A percentile compares a stretch with the other conserved stretches of the same genome.
Conservation (phyloP, 2,888 invertebrate genomes). For the Ormia ochracea region DNA sequence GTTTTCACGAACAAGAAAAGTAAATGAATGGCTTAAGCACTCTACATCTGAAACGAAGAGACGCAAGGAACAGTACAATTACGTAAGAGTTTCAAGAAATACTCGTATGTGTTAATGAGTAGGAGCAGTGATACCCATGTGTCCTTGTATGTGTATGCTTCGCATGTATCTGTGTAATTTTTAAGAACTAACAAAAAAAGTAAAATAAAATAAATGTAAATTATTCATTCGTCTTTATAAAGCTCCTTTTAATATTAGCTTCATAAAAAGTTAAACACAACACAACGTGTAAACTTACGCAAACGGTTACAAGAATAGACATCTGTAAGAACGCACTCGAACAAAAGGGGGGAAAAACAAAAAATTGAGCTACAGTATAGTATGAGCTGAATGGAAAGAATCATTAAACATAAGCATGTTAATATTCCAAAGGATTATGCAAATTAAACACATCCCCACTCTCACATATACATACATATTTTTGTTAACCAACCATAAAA, state of each 20-base stretch:
- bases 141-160: neutral
- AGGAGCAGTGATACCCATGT: neutral
- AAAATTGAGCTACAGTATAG: slow-evolving; percentile 11
- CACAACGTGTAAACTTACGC: neutral
- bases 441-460: slow-evolving; percentile 57
- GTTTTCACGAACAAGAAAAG: slow-evolving; percentile 19
- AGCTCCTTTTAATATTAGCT: slow-evolving; percentile 50
- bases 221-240: slow-evolving; percentile 54
- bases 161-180: slow-evolving; percentile 1
- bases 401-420: slow-evolving; percentile 63
- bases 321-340: neutral
- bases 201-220: slow-evolving; percentile 47
- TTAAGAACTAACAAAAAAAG: slow-evolving; percentile 32
- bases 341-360: slow-evolving; percentile 15
- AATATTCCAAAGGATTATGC: slow-evolving; percentile 65
- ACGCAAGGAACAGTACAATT: neutral
- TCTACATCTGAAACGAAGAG: neutral
- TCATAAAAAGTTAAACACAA: slow-evolving; percentile 48
- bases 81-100: slow-evolving; percentile 32
- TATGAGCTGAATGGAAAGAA: slow-evolving; percentile 38
- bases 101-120: slow-evolving; percentile 29
- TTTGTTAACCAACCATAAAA: slow-evolving; percentile 25
- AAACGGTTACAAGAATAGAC: neutral
- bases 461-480: neutral
- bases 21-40: slow-evolving; percentile 8